These are phyloP conservation scores for Ectobius pallidus DNA, from an alignment of 2,888 invertebrate species.

Conservation along the genomic window DNA sequence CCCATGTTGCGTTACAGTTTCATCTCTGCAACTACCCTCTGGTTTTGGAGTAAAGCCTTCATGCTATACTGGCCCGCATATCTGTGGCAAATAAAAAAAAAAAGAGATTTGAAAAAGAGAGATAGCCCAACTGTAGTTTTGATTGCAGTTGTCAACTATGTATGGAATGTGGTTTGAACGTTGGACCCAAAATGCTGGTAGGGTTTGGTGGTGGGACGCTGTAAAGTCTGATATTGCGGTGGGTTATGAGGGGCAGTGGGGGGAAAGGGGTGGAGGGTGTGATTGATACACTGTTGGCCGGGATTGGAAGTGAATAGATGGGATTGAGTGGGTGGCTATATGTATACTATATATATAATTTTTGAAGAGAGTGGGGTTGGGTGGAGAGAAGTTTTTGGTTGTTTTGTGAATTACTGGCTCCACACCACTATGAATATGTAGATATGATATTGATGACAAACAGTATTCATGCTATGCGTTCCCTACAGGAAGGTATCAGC, in stretches of 20 bases:
- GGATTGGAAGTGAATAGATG: slow-evolving; percentile 29
- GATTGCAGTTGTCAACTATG: slow-evolving; percentile 36
- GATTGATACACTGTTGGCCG: slow-evolving; percentile 30
- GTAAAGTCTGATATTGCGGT: slow-evolving; percentile 29
- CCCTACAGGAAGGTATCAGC: not conserved
- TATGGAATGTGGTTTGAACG: slow-evolving; percentile 28
- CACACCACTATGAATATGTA: slow-evolving; percentile 16
- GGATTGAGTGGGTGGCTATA: slow-evolving; percentile 3
- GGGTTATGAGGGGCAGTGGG: slow-evolving; percentile 15
- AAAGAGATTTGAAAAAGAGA: slow-evolving; percentile 27
- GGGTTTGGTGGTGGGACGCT: slow-evolving; percentile 17
- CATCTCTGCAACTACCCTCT: slow-evolving; percentile 18
- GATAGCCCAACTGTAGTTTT: slow-evolving; percentile 26
- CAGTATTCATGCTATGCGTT: not conserved
- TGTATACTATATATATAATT: too few species aligned
- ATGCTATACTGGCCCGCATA: slow-evolving; percentile 27
- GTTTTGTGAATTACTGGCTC: slow-evolving; percentile 21
- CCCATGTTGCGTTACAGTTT: slow-evolving; percentile 36
- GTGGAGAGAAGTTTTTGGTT: slow-evolving; percentile 9
- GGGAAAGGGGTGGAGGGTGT: not conserved
- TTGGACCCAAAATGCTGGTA: slow-evolving; percentile 30
- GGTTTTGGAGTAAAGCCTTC: slow-evolving; percentile 23
- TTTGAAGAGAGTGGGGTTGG: not conserved
- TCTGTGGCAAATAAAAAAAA: slow-evolving; percentile 31
- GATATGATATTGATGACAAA: slow-evolving; percentile 3